Evolutionary conservation across 2,797 vertebrate genomes (phyloP).

Genomic region (Macropus fuliginosus): DNA sequence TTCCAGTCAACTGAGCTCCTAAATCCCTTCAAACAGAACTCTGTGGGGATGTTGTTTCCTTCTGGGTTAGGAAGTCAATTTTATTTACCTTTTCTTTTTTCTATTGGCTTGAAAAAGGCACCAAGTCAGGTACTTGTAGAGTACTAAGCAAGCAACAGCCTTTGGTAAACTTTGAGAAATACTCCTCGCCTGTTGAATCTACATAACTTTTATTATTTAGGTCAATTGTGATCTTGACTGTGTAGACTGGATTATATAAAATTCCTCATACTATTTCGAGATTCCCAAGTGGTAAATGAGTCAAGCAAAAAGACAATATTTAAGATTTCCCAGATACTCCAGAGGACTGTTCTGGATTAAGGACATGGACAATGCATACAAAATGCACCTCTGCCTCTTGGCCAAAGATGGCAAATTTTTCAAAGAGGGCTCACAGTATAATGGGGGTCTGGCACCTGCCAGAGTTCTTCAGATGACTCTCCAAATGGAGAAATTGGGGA

Average conservation of each 20-base stretch:
- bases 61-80: background rate
- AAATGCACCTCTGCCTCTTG: background rate
- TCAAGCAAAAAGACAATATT: background rate
- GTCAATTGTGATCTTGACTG: background rate
- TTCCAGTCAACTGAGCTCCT: background rate
- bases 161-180: background rate
- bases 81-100: background rate
- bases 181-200: background rate
- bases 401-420: background rate
- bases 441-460: background rate
- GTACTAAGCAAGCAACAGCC: background rate
- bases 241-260: background rate
- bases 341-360: background rate
- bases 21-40: background rate
- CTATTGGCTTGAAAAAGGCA: background rate
- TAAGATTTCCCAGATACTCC: background rate
- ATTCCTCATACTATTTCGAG: background rate
- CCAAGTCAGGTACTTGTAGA: background rate
- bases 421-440: background rate
- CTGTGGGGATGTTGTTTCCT: background rate
- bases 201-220: background rate
- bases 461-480: background rate
- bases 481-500: background rate
- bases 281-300: background rate
- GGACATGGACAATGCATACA: background rate